Percentiles rank a stretch among this genome's conserved stretches.
These are phyloP conservation scores for Deilephila elpenor DNA, from an alignment of 2,888 invertebrate species.

Conservation along the genomic window DNA sequence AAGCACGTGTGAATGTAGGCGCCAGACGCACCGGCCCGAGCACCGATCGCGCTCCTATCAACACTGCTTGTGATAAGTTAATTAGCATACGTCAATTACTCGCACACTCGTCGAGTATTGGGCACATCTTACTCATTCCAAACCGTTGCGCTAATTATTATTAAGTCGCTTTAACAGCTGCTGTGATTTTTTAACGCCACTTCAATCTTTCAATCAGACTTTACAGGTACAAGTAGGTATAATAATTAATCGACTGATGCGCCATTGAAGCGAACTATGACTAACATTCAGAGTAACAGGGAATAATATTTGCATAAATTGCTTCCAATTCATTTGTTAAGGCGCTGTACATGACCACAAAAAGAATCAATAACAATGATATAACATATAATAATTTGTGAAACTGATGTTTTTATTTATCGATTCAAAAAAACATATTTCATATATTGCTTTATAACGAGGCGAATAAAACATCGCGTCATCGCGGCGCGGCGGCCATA, in stretches of 20 bases:
- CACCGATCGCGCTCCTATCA: neutral
- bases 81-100: neutral
- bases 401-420: too few relatives aligned
- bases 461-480: too few relatives aligned
- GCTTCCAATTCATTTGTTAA: neutral
- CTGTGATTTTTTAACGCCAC: neutral
- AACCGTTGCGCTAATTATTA: neutral
- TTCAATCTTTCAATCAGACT: too few relatives aligned
- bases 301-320: neutral
- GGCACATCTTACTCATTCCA: neutral
- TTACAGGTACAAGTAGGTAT: too few relatives aligned
- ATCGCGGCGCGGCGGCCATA: too few relatives aligned
- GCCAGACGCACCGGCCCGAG: constrained; percentile 11
- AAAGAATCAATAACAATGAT: too few relatives aligned
- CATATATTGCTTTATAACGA: too few relatives aligned
- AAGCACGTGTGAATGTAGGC: neutral
- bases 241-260: neutral
- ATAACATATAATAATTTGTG: too few relatives aligned
- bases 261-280: neutral
- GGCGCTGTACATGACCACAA: too few relatives aligned
- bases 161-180: constrained; percentile 2
- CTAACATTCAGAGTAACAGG: neutral
- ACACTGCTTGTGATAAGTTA: neutral
- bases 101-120: neutral
- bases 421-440: too few relatives aligned